Percentiles rank a stretch among this genome's conserved stretches.
Conservation (phyloP, 2,113 vertebrate species). For the Cryptotis parvus region DNA sequence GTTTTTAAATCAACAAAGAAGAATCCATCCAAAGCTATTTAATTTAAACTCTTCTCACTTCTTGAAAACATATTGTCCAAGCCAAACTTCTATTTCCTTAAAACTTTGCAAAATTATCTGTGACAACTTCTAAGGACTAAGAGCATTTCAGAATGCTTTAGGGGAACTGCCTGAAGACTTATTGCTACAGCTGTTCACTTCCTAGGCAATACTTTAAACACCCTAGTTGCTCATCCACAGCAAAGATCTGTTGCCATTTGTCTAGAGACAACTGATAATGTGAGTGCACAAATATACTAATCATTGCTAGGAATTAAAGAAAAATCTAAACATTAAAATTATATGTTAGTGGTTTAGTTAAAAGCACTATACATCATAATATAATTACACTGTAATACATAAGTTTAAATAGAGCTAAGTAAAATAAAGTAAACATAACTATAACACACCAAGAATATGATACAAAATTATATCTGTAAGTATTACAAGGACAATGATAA, state of each 20-base stretch:
- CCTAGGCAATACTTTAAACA: not conserved
- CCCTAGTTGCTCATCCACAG: not conserved
- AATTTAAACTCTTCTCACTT: no score
- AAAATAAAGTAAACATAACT: no score
- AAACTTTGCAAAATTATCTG: not conserved
- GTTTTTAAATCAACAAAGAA: no score
- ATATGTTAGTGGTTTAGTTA: not conserved
- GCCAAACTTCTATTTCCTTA: not conserved
- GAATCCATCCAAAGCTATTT: no score
- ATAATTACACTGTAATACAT: no score
- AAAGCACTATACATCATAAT: no score
- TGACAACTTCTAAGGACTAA: not conserved
- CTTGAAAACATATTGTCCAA: not conserved
- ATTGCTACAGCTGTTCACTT: not conserved
- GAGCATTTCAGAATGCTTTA: not conserved
- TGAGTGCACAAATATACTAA: not conserved
- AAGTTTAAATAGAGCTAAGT: no score
- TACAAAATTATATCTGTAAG: constrained; percentile 5
- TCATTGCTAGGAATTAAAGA: not conserved
- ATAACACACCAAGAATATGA: not conserved
- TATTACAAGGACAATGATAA: not conserved
- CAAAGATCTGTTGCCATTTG: not conserved
- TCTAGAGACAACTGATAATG: not conserved
- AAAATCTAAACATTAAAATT: not conserved
- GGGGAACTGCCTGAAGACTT: no score